Percentiles rank a stretch among this genome's conserved stretches.
Evolutionary conservation across 2,888 invertebrate species (phyloP).

Genomic region (Sinohyriopsis cumingii): DNA sequence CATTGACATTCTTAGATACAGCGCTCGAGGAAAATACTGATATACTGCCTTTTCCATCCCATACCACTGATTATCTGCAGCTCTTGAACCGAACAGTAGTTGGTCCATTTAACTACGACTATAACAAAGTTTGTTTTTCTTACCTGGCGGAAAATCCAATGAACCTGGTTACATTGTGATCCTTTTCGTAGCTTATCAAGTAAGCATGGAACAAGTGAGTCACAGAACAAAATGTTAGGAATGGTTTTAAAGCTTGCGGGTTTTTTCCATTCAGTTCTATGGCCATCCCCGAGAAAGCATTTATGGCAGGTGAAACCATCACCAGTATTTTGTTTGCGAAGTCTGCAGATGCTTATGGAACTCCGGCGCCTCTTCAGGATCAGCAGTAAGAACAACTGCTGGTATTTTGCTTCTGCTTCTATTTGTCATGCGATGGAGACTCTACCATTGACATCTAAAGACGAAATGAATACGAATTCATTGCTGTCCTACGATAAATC

Average conservation of each 20-base stretch:
- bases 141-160: background rate
- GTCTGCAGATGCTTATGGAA: too few species aligned
- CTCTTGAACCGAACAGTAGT: background rate
- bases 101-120: background rate
- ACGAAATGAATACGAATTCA: too few species aligned
- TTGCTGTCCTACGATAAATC: too few species aligned
- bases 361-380: too few species aligned
- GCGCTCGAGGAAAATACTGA: background rate
- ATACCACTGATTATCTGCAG: background rate
- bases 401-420: background rate
- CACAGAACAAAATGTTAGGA: background rate
- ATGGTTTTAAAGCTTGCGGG: constrained; percentile 5
- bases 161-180: background rate
- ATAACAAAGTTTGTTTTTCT: background rate
- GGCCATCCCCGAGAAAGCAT: background rate
- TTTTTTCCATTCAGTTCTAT: background rate
- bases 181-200: background rate
- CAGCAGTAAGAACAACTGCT: too few species aligned
- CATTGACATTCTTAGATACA: background rate
- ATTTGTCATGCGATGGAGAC: too few species aligned
- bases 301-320: background rate
- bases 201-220: background rate
- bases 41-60: background rate
- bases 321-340: too few species aligned
- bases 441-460: too few species aligned